Conservation (phyloP, 2,888 invertebrate genomes). For the Rhimphoctona megacephalus region DNA sequence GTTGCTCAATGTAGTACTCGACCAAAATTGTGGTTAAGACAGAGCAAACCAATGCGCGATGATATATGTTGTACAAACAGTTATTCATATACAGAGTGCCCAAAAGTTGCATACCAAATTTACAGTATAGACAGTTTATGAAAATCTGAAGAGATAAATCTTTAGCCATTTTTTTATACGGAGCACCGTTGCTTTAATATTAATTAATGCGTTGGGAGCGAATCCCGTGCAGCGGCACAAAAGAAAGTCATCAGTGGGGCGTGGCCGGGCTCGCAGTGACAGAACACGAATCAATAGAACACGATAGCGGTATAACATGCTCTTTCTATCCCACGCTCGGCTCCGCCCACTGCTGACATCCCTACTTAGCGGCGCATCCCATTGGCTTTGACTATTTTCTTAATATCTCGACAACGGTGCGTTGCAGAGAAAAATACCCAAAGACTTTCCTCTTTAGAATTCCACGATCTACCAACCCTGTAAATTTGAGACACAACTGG, state of each 20-base stretch:
- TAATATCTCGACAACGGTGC: neutral
- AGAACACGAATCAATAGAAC: neutral
- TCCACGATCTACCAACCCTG: neutral
- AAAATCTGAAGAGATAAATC: neutral
- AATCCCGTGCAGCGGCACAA: neutral
- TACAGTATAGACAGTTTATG: neutral
- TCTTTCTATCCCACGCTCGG: neutral
- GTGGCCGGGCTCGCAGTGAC: neutral
- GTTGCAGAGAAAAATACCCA: neutral
- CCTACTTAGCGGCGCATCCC: neutral
- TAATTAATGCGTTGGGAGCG: neutral
- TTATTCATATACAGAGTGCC: neutral
- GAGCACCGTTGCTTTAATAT: neutral
- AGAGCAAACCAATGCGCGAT: slow-evolving; percentile 4
- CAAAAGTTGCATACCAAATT: neutral
- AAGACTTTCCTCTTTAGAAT: neutral
- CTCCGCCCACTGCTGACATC: neutral
- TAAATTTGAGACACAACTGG: neutral
- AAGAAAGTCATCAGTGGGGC: neutral
- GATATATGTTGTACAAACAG: neutral
- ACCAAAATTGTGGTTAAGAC: slow-evolving; percentile 47
- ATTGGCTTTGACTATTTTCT: neutral
- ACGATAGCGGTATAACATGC: neutral
- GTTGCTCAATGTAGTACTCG: slow-evolving; percentile 35
- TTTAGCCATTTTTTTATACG: neutral